Evolutionary conservation across 2,113 vertebrate species (phyloP).

Genomic region (Bubalus kerabau): DNA sequence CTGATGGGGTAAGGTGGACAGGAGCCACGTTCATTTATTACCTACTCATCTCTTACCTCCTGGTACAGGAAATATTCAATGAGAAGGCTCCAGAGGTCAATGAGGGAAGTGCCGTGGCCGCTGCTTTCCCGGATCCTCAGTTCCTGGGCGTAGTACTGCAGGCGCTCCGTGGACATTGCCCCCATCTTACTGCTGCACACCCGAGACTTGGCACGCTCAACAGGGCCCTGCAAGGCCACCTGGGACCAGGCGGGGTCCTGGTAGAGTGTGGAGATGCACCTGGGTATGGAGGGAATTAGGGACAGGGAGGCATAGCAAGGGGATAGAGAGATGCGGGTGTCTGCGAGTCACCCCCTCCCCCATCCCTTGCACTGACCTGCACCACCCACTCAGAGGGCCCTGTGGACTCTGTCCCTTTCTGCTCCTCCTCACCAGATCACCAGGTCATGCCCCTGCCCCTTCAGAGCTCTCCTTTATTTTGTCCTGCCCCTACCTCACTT

Average conservation of each 20-base stretch:
- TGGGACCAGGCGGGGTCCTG: conserved; percentile 85
- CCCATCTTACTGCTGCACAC: conserved; percentile 79
- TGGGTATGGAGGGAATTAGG: conserved; percentile 56
- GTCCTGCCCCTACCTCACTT: conserved; percentile 23
- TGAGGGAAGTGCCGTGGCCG: conserved; percentile 76
- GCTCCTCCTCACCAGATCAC: neutral
- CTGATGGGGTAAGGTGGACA: neutral
- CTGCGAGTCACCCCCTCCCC: neutral
- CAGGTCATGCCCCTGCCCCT: neutral
- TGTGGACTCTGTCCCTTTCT: neutral
- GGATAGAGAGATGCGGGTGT: neutral
- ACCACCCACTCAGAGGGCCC: neutral
- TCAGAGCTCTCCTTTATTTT: neutral
- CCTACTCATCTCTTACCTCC: conserved; percentile 76
- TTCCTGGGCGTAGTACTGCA: conserved; percentile 82
- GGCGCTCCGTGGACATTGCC: conserved; percentile 75
- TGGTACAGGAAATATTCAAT: conserved; percentile 85
- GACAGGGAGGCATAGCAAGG: neutral
- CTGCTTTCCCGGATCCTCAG: conserved; percentile 71
- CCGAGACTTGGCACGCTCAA: conserved; percentile 62
- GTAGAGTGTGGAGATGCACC: conserved; percentile 86
- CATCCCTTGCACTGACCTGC: neutral
- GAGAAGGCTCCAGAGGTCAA: conserved; percentile 86
- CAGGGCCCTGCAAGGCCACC: conserved; percentile 73
- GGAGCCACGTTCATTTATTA: neutral